phyloP scores from a whole-genome alignment of 1,140 invertebrate genomes.

The Philotrypesis tridentata region DNA sequence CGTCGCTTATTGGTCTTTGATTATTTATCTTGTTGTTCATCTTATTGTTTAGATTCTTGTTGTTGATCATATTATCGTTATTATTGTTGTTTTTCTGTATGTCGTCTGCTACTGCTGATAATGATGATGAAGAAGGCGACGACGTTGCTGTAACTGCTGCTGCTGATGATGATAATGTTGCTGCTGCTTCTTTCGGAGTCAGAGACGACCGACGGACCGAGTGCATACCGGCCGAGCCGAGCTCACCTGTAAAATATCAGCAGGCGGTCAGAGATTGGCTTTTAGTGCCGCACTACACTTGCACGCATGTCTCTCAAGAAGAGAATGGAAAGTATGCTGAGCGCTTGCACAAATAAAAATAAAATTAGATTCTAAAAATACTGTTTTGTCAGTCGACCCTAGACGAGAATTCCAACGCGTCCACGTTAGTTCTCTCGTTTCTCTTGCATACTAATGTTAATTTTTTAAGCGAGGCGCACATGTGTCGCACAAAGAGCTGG shows the following conservation, averaged over 20 bases:
- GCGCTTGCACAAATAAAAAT: background rate
- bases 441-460: no score
- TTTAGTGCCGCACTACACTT: background rate
- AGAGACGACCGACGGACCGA: constrained; percentile 67
- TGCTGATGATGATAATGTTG: constrained; percentile 10
- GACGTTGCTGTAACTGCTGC: background rate
- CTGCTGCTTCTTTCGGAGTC: constrained; percentile 16
- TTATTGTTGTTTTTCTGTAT: background rate
- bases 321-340: background rate
- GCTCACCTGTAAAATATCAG: constrained; percentile 67
- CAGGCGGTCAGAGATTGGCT: background rate
- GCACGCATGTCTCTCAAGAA: background rate
- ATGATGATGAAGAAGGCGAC: background rate
- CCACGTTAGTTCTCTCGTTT: no score
- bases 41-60: constrained; percentile 70
- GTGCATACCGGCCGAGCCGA: constrained; percentile 70
- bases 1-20: background rate
- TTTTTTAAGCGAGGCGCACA: background rate
- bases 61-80: constrained; percentile 65
- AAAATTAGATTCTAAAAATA: background rate
- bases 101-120: background rate
- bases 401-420: background rate
- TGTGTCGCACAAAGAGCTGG: constrained; percentile 18
- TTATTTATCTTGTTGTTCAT: constrained; percentile 61
- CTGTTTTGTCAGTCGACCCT: background rate